Percentiles rank a stretch among this genome's conserved stretches.
Evolutionary conservation across 1,140 invertebrate species (phyloP).

Genomic region (Thalassaphorura encarpata): DNA sequence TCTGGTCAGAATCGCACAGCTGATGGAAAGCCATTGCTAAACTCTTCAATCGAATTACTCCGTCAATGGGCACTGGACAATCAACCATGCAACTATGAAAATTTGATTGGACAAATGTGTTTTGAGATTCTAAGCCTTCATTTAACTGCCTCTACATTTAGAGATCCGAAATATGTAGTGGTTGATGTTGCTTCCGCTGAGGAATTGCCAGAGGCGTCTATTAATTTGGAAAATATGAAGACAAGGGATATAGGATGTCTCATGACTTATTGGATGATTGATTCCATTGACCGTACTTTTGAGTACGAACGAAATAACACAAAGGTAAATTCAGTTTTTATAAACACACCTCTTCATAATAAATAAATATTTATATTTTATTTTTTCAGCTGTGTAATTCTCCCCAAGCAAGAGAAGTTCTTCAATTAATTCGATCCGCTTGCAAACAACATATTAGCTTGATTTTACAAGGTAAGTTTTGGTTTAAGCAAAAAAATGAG

Average conservation of each 20-base stretch:
- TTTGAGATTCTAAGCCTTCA: too few species aligned
- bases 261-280: slow-evolving; percentile 25
- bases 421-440: slow-evolving; percentile 50
- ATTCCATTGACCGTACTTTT: slow-evolving; percentile 25
- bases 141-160: too few species aligned
- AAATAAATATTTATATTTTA: slow-evolving; percentile 5
- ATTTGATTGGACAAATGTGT: too few species aligned
- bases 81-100: too few species aligned
- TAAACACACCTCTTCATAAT: slow-evolving; percentile 2
- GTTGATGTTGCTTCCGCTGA: too few species aligned
- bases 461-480: slow-evolving; percentile 49
- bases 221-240: background rate
- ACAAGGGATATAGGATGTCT: background rate
- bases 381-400: slow-evolving; percentile 44
- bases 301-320: slow-evolving; percentile 44
- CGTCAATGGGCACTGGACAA: too few species aligned
- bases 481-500: slow-evolving; percentile 32
- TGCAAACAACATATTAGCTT: slow-evolving; percentile 52
- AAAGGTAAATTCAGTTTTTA: slow-evolving; percentile 44
- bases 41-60: too few species aligned
- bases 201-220: too few species aligned
- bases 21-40: too few species aligned
- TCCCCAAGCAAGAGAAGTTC: slow-evolving; percentile 47
- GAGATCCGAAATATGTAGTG: too few species aligned
- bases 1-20: too few species aligned